Evolutionary conservation across 2,888 invertebrate species (phyloP).

Genomic region (Odontomyia ornata): DNA sequence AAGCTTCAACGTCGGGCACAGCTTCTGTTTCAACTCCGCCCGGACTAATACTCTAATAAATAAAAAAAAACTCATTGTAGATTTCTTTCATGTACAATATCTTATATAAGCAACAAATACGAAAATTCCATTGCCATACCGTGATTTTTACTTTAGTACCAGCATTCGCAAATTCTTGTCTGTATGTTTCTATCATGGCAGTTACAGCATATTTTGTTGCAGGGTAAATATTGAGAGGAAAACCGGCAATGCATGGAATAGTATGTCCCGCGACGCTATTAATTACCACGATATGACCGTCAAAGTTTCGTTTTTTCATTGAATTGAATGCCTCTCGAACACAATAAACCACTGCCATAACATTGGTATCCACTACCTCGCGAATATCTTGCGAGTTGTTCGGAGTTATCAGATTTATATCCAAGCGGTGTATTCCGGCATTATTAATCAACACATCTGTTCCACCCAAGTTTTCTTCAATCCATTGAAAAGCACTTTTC

Average conservation of each 20-base stretch:
- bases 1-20: constrained; percentile 54
- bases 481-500: constrained; percentile 66
- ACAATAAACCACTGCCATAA: constrained; percentile 63
- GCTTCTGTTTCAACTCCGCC: constrained; percentile 62
- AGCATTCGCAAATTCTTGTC: constrained; percentile 1
- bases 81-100: too few species aligned
- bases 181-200: constrained; percentile 57
- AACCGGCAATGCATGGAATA: background rate
- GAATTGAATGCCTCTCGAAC: constrained; percentile 55
- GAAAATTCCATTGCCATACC: background rate
- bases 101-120: too few species aligned
- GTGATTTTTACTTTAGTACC: constrained; percentile 7
- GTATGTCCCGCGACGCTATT: background rate
- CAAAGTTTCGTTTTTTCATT: background rate
- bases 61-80: background rate
- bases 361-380: constrained; percentile 62
- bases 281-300: background rate
- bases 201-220: constrained; percentile 61
- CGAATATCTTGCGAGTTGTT: constrained; percentile 55
- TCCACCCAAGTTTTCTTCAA: constrained; percentile 55
- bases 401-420: constrained; percentile 29
- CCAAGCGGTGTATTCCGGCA: constrained; percentile 52
- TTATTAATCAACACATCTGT: constrained; percentile 1
- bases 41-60: constrained; percentile 59
- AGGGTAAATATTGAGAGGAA: background rate